Evolutionary conservation across 1,140 invertebrate species (phyloP).

Genomic region (Whitmania pigra): DNA sequence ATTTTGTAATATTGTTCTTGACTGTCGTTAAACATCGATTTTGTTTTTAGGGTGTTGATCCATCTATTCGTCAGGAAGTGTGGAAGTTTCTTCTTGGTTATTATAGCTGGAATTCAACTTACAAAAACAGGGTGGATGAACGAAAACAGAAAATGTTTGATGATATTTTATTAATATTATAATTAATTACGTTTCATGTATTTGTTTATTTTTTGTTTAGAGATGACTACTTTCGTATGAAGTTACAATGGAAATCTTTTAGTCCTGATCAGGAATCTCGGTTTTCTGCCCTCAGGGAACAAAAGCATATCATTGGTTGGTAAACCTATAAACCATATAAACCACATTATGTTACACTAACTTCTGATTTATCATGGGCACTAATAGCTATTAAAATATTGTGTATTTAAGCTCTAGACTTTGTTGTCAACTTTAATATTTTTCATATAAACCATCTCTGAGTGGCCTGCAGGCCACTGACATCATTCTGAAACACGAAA

Average conservation of each 20-base stretch:
- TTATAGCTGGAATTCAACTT: constrained; percentile 68
- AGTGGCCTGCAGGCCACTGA: too few relatives aligned
- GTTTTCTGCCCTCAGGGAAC: constrained; percentile 74
- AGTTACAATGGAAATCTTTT: constrained; percentile 87
- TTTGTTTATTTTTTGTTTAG: constrained; percentile 30
- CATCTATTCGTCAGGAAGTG: constrained; percentile 63
- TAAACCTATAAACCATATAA: constrained; percentile 19
- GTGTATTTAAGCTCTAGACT: too few relatives aligned
- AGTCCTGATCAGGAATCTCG: constrained; percentile 68
- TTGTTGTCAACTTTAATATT: too few relatives aligned
- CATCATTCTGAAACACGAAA: too few relatives aligned
- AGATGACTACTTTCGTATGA: constrained; percentile 86
- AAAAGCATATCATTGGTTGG: constrained; percentile 77
- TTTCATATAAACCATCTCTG: too few relatives aligned
- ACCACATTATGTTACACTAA: too few relatives aligned
- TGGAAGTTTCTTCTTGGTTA: constrained; percentile 92
- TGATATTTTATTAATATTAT: constrained; percentile 6
- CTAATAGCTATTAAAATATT: too few relatives aligned
- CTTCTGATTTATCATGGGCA: too few relatives aligned
- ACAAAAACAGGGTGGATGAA: constrained; percentile 54
- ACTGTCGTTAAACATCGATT: not conserved
- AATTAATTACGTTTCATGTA: not conserved
- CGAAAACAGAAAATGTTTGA: constrained; percentile 56
- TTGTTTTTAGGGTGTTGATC: constrained; percentile 51
- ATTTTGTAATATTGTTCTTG: not conserved